Percentiles rank a stretch among this genome's conserved stretches.
Evolutionary conservation across 2,888 invertebrate genomes (phyloP).

Genomic region (Cephus pulcher): DNA sequence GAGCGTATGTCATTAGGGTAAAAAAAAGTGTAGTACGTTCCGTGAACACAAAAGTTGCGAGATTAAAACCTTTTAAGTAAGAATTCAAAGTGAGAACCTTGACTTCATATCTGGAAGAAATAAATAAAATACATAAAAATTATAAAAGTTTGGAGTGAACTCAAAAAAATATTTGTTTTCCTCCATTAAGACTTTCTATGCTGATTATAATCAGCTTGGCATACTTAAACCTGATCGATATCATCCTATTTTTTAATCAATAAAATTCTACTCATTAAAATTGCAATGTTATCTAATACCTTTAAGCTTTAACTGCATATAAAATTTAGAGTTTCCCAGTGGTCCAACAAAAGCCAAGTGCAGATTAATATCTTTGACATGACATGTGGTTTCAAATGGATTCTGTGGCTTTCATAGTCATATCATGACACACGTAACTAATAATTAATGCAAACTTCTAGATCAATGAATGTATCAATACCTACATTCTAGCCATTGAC

Average conservation of each 20-base stretch:
- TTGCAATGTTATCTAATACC: background rate
- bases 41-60: slow-evolving; percentile 80
- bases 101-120: slow-evolving; percentile 75
- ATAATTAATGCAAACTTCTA: background rate
- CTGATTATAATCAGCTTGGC: too few species aligned
- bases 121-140: slow-evolving; percentile 8
- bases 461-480: slow-evolving; percentile 3
- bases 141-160: background rate
- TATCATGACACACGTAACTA: background rate
- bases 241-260: background rate
- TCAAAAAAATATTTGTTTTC: too few species aligned
- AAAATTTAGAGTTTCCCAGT: background rate
- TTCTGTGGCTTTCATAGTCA: background rate
- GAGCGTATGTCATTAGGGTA: slow-evolving; percentile 81
- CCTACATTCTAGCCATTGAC: slow-evolving; percentile 75
- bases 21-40: slow-evolving; percentile 86
- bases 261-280: background rate
- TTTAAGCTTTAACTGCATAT: background rate
- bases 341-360: background rate
- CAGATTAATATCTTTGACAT: background rate
- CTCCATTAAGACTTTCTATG: too few species aligned
- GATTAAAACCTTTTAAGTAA: slow-evolving; percentile 75
- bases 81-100: slow-evolving; percentile 74
- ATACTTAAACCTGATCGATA: too few species aligned
- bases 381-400: background rate